phyloP scores from a whole-genome alignment of 2,888 invertebrate species.

The Alloscopus bannaensis region DNA sequence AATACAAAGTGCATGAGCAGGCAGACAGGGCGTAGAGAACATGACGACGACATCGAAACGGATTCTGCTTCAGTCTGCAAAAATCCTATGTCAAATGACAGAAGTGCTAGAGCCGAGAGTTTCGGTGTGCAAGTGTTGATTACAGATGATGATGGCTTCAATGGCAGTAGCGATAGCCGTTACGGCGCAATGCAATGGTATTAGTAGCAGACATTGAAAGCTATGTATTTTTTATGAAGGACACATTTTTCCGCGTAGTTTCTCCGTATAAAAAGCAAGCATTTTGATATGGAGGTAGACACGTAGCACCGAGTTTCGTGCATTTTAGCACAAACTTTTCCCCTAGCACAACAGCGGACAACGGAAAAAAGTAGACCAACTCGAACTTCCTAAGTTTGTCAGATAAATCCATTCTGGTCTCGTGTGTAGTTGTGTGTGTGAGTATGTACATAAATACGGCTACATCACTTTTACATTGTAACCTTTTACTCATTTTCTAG shows the following conservation, averaged over 20 bases:
- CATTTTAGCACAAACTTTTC: too few species aligned
- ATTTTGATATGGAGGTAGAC: too few species aligned
- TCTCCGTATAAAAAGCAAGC: too few species aligned
- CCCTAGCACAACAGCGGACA: too few species aligned
- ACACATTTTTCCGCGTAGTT: too few species aligned
- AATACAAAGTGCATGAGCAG: neutral
- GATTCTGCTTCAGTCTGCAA: too few species aligned
- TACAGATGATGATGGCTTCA: constrained; percentile 27
- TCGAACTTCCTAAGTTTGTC: constrained; percentile 16
- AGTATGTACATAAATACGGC: neutral
- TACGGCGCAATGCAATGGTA: neutral
- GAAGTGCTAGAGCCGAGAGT: too few species aligned
- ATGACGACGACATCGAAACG: too few species aligned
- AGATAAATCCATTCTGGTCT: constrained; percentile 3
- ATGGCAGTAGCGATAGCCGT: constrained; percentile 20
- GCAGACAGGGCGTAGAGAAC: too few species aligned
- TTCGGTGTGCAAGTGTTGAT: constrained; percentile 12
- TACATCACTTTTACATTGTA: constrained; percentile 1
- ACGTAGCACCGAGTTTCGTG: too few species aligned
- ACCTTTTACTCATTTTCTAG: constrained; percentile 41
- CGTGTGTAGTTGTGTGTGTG: neutral
- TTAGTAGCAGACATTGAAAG: neutral
- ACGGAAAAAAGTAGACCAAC: neutral
- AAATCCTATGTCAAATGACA: too few species aligned
- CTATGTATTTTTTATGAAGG: neutral